Conservation (phyloP, 2,113 vertebrate genomes). For the Boleophthalmus pectinirostris region DNA sequence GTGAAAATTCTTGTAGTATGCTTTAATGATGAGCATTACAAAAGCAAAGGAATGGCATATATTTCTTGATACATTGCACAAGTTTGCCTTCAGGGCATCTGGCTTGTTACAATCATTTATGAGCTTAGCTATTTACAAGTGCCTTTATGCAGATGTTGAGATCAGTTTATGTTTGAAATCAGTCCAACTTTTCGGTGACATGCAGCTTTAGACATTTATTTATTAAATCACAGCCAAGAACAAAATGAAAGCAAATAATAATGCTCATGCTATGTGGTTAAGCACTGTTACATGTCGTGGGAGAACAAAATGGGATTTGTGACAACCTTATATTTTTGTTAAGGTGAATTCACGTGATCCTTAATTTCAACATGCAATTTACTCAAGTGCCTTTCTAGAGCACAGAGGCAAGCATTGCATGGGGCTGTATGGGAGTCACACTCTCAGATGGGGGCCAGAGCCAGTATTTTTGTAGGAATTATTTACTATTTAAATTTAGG, state of each 20-base stretch:
- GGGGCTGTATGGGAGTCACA: not conserved
- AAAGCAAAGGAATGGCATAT: not conserved
- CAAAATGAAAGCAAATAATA: not conserved
- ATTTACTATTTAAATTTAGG: not conserved
- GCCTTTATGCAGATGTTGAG: not conserved
- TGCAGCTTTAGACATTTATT: constrained; percentile 3
- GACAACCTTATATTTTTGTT: constrained; percentile 1
- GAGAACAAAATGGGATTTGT: constrained; percentile 8
- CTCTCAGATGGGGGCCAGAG: not conserved
- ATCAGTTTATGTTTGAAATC: constrained; percentile 2
- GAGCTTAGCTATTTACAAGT: constrained; percentile 1
- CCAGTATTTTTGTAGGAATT: not conserved
- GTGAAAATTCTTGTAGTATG: constrained; percentile 7
- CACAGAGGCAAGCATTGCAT: not conserved
- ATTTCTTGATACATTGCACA: constrained; percentile 13
- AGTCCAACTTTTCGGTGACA: not conserved
- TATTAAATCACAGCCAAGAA: constrained; percentile 2
- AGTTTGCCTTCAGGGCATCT: constrained; percentile 16
- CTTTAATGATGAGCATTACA: constrained; percentile 23
- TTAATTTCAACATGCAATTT: constrained; percentile 20
- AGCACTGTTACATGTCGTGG: constrained; percentile 21
- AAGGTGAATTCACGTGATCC: constrained; percentile 10
- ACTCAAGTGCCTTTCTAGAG: constrained; percentile 44
- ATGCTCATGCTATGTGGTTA: constrained; percentile 17
- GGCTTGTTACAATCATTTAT: constrained; percentile 2